Percentiles rank a stretch among this genome's conserved stretches.
These are phyloP conservation scores for Ptychobarbus kaznakovi DNA, from an alignment of 2,797 vertebrate genomes.

Conservation along the genomic window DNA sequence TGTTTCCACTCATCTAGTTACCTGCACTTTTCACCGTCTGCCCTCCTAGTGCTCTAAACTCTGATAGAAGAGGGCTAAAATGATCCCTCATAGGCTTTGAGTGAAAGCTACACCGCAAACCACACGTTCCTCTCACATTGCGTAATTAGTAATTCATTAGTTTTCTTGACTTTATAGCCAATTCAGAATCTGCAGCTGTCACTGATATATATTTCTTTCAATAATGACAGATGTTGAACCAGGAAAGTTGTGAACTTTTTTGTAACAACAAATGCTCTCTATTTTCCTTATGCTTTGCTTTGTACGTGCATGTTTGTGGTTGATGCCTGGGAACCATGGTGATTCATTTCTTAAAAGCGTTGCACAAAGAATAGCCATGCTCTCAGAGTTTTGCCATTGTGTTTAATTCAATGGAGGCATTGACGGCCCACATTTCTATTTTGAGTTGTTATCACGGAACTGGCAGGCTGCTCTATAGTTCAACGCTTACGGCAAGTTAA, in stretches of 20 bases:
- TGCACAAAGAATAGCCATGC: conserved; percentile 41
- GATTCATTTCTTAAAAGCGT: conserved; percentile 43
- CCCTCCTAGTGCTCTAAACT: conserved; percentile 1
- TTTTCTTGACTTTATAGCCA: not conserved
- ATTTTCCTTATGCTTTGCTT: conserved; percentile 44
- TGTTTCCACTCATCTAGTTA: conserved; percentile 21
- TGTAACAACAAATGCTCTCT: not conserved
- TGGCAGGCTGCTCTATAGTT: conserved; percentile 32
- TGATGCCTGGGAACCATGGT: conserved; percentile 32
- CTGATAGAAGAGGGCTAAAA: not conserved
- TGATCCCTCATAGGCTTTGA: not conserved
- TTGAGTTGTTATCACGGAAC: conserved; percentile 37
- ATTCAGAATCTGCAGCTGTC: not conserved
- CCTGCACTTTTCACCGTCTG: conserved; percentile 37
- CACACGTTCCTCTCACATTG: conserved; percentile 18
- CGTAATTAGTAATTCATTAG: conserved; percentile 1
- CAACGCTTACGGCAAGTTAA: conserved; percentile 5
- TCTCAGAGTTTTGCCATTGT: conserved; percentile 56
- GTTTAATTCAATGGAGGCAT: conserved; percentile 56
- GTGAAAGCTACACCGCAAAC: conserved; percentile 27
- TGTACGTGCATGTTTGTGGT: not conserved
- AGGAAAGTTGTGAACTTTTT: not conserved
- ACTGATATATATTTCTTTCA: not conserved
- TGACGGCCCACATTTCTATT: conserved; percentile 57
- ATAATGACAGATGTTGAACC: conserved; percentile 12